phyloP scores from a whole-genome alignment of 2,113 vertebrate genomes.

The Seriola quinqueradiata region DNA sequence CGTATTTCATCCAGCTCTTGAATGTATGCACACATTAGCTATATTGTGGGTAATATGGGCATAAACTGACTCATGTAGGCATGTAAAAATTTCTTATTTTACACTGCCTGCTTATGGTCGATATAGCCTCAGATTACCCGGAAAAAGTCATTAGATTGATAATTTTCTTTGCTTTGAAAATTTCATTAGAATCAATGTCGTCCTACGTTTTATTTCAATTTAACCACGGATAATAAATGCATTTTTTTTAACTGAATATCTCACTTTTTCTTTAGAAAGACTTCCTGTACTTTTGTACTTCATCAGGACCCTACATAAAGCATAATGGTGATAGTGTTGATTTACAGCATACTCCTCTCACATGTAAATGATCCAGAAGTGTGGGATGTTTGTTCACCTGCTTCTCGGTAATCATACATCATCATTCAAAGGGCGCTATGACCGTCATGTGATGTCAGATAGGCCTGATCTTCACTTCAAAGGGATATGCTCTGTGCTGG shows the following conservation, averaged over 20 bases:
- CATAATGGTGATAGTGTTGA: constrained; percentile 26
- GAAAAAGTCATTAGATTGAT: not conserved
- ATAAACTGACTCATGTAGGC: not conserved
- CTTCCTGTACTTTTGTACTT: constrained; percentile 14
- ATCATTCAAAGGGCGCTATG: constrained; percentile 60
- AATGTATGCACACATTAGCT: not conserved
- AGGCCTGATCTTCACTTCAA: constrained; percentile 65
- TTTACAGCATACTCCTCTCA: constrained; percentile 46
- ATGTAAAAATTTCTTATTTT: no score
- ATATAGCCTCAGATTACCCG: not conserved
- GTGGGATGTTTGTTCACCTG: constrained; percentile 54
- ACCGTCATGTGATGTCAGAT: constrained; percentile 62
- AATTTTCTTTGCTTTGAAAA: not conserved
- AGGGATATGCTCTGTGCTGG: constrained; percentile 31
- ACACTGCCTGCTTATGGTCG: no score
- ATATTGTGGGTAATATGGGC: not conserved
- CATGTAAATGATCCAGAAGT: constrained; percentile 57
- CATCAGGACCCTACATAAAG: not conserved
- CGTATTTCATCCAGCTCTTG: not conserved
- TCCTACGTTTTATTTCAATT: not conserved
- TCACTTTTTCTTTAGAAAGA: constrained; percentile 13
- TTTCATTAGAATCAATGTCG: not conserved
- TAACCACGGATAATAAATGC: not conserved
- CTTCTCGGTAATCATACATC: constrained; percentile 59
- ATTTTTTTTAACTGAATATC: not conserved